Percentiles rank a stretch among this genome's conserved stretches.
phyloP scores from a whole-genome alignment of 1,140 invertebrate species.

The Temnothorax nylanderi region DNA sequence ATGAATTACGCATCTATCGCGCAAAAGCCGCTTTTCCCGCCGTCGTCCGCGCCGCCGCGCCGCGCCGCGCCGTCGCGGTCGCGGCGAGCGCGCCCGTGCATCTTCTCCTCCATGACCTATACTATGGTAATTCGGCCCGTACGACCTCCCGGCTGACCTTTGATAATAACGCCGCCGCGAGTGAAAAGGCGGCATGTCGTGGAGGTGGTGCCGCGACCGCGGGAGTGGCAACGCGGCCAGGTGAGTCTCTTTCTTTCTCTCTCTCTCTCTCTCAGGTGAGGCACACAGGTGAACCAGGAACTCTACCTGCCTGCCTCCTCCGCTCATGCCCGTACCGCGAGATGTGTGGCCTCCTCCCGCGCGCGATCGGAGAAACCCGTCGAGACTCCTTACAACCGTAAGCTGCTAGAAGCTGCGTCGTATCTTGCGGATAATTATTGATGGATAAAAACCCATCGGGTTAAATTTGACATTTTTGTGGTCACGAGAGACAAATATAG shows the following conservation, averaged over 20 bases:
- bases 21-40: background rate
- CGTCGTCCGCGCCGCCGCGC: background rate
- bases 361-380: constrained; percentile 64
- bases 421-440: constrained; percentile 23
- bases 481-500: background rate
- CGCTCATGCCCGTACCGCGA: constrained; percentile 67
- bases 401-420: constrained; percentile 12
- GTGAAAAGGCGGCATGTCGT: constrained; percentile 83
- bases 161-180: constrained; percentile 82
- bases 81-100: constrained; percentile 42
- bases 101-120: constrained; percentile 75
- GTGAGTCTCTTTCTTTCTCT: constrained; percentile 67
- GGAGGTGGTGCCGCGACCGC: constrained; percentile 75
- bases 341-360: constrained; percentile 64
- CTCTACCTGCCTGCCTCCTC: constrained; percentile 73
- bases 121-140: constrained; percentile 80
- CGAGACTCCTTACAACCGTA: constrained; percentile 30
- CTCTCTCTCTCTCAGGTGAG: constrained; percentile 64
- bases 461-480: background rate
- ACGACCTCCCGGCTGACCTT: constrained; percentile 83
- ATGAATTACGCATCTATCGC: constrained; percentile 77
- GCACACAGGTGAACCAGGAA: constrained; percentile 84
- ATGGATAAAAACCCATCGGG: background rate
- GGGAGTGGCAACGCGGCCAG: constrained; percentile 81
- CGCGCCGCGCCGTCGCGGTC: background rate